A percentile compares a stretch with the other conserved stretches of the same genome.
phyloP scores from a whole-genome alignment of 1,140 invertebrate genomes.

The Potamilus streckersoni region DNA sequence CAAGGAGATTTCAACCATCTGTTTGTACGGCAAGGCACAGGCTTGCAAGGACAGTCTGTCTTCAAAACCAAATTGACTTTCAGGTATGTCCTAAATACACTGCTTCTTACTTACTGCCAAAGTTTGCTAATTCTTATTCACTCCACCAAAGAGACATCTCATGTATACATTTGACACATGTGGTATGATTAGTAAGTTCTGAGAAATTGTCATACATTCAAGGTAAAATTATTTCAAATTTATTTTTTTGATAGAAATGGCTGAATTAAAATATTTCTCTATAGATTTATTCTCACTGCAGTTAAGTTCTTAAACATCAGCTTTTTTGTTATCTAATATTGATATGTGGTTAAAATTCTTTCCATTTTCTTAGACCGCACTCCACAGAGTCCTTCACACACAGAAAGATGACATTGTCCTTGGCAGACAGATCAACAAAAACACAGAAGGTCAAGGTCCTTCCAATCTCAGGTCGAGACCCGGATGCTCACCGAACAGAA shows the following conservation, averaged over 20 bases:
- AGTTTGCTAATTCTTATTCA: no score
- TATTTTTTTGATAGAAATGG: no score
- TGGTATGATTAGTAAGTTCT: no score
- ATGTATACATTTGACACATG: no score
- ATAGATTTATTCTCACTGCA: no score
- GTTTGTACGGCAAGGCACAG: slow-evolving; percentile 96
- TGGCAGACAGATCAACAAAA: slow-evolving; percentile 97
- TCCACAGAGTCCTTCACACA: slow-evolving; percentile 99
- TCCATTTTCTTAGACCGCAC: slow-evolving; percentile 76
- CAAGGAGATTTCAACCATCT: slow-evolving; percentile 94
- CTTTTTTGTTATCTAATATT: no score
- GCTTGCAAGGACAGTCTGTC: slow-evolving; percentile 96
- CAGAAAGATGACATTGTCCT: slow-evolving; percentile 97
- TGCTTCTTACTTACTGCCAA: no score
- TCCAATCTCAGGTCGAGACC: slow-evolving; percentile 93
- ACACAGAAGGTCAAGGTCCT: slow-evolving; percentile 96
- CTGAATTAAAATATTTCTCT: no score
- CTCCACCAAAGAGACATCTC: no score
- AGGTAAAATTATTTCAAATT: no score
- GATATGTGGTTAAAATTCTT: neutral
- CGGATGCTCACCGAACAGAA: slow-evolving; percentile 89
- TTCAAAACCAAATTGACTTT: slow-evolving; percentile 97
- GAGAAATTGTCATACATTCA: no score
- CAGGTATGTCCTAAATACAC: slow-evolving; percentile 69
- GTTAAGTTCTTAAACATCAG: no score